Base-by-base conservation (phyloP, 2,797 vertebrate genomes). In the Ptychobarbus kaznakovi region DNA sequence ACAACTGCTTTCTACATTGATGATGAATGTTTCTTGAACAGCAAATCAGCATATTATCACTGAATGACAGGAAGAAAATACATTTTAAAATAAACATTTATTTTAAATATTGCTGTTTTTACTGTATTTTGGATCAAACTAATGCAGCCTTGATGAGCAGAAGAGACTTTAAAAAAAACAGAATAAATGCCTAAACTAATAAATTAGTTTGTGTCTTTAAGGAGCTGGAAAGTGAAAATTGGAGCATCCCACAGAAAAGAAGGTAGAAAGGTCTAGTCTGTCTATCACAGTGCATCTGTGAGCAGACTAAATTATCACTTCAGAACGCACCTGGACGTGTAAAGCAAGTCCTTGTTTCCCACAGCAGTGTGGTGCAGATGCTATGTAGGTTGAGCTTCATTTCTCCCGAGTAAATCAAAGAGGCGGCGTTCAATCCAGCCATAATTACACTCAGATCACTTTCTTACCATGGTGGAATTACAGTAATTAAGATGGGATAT, bases 401-500 rank as follows among this genome's bases (percentile, higher is more conserved):
- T 82, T 87, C 86, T 89, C 86, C 65, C 42, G 84, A 77, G 83
- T 61, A 84, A 90, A 88, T 89, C 87, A 90, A 93, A 88, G 87
- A 88, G 56, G 74, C 80, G 46, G 86, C 87, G 44, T 81, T 89
- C 88, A 89, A 61, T 86, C 75, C 84, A 83, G 89, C 92, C 86
- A 90, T 93, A 93, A 93, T 93, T 93, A 93, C 91, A 91, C 91
- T 86, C 90, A 81, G 92, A 92, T 87, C 82, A 68, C 88, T 91
- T 88, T 91, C 90, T 86, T 90, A 91, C 91, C 92, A 92, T 90
- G 88, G 89, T 91, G 86, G 87, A 89, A 89, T 91, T 87, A 87
- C 90, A 92, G 92, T 95, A 95, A 95, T 96, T 96, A 95, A 95
- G 92, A 94, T 90, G 94, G 93, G 93, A 95, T 90, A 90, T 91